phyloP scores from a whole-genome alignment of 2,797 vertebrate genomes.

The Clarias platycephalus region DNA sequence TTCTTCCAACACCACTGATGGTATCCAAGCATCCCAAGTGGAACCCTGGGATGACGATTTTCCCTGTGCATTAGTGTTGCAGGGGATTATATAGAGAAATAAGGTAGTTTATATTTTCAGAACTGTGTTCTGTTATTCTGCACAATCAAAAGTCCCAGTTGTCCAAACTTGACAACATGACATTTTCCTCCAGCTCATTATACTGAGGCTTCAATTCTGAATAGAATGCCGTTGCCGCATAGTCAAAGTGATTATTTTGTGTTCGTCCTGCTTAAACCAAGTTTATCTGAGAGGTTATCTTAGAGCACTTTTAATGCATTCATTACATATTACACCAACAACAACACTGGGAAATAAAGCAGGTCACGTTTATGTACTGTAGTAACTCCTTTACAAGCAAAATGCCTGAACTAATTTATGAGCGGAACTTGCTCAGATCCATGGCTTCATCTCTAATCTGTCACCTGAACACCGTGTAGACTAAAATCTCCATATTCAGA shows the following conservation, averaged over 20 bases:
- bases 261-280: neutral
- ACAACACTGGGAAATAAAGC: neutral
- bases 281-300: neutral
- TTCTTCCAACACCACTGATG: too few species aligned
- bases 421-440: neutral
- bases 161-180: too few species aligned
- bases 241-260: neutral
- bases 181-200: neutral
- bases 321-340: neutral
- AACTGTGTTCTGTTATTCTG: too few species aligned
- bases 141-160: too few species aligned
- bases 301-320: neutral
- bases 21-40: too few species aligned
- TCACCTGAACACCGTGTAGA: conserved; percentile 40
- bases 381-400: neutral
- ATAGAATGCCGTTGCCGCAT: neutral
- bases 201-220: neutral
- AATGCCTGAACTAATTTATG: neutral
- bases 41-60: too few species aligned
- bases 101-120: too few species aligned
- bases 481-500: conserved; percentile 49
- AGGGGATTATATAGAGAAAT: too few species aligned
- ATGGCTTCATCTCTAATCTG: neutral
- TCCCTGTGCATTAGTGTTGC: too few species aligned
- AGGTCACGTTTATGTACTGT: neutral